Conservation (phyloP, 1,140 invertebrate genomes). For the Drosophila lacertosa region DNA sequence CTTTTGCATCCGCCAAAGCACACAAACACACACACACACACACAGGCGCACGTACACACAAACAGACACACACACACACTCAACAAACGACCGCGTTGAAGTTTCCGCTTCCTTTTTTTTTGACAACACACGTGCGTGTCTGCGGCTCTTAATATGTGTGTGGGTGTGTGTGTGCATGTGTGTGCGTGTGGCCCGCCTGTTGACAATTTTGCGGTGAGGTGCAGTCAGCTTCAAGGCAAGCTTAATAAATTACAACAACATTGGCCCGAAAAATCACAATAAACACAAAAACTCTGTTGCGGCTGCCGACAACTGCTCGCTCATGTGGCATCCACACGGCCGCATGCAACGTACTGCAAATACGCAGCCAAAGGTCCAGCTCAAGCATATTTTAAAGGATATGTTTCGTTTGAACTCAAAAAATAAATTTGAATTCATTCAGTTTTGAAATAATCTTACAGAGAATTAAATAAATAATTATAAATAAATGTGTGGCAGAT, state of each 20-base stretch:
- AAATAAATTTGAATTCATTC: no score
- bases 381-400: neutral
- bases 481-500: no score
- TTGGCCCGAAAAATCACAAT: neutral
- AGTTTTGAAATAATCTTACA: no score
- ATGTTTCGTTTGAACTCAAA: neutral
- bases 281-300: conserved; percentile 8
- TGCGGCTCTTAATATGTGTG: conserved; percentile 42
- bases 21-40: conserved; percentile 18
- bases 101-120: conserved; percentile 65
- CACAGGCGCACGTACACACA: conserved; percentile 21
- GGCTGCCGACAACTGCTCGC: neutral
- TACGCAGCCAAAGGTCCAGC: neutral
- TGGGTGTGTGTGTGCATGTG: conserved; percentile 22
- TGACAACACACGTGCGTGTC: conserved; percentile 62
- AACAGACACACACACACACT: conserved; percentile 18
- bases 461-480: no score
- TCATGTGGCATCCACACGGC: conserved; percentile 2
- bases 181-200: conserved; percentile 42
- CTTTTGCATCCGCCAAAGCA: conserved; percentile 61
- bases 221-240: conserved; percentile 63
- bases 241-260: conserved; percentile 49
- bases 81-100: conserved; percentile 32
- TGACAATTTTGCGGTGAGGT: conserved; percentile 73
- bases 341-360: neutral